Conservation (phyloP, 2,888 invertebrate genomes). For the Endotricha flammealis region DNA sequence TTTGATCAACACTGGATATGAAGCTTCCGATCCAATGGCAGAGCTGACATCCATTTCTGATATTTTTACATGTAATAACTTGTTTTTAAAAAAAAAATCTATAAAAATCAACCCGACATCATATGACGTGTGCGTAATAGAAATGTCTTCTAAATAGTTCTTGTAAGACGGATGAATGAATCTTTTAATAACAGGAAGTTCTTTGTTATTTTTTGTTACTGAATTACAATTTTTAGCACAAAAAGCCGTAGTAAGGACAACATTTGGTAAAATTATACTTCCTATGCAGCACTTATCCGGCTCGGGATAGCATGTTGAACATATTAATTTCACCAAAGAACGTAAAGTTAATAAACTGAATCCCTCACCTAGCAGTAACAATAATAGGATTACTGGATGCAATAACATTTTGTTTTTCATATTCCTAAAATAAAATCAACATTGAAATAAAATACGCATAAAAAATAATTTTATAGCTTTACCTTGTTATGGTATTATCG, state of each 20-base stretch:
- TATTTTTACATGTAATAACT: slow-evolving; percentile 24
- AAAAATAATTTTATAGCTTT: too few species aligned
- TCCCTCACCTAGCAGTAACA: too few species aligned
- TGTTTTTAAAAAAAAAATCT: slow-evolving; percentile 1
- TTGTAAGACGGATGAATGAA: slow-evolving; percentile 22
- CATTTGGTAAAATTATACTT: slow-evolving; percentile 33
- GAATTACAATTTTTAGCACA: slow-evolving; percentile 43
- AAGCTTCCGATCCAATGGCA: slow-evolving; percentile 31
- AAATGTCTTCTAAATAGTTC: slow-evolving; percentile 16
- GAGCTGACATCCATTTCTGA: slow-evolving; percentile 30
- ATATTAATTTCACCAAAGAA: slow-evolving; percentile 34
- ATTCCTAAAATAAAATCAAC: too few species aligned
- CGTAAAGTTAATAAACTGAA: too few species aligned
- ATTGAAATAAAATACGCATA: too few species aligned
- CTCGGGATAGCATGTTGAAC: slow-evolving; percentile 23
- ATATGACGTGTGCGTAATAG: slow-evolving; percentile 14
- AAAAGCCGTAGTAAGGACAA: slow-evolving; percentile 39
- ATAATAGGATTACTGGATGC: too few species aligned
- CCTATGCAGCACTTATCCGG: slow-evolving; percentile 38
- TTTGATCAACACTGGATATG: slow-evolving; percentile 29
- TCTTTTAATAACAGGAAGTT: slow-evolving; percentile 17
- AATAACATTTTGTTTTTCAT: too few species aligned
- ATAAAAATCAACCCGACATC: slow-evolving; percentile 25
- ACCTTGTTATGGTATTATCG: too few species aligned
- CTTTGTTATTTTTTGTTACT: slow-evolving; percentile 17